phyloP scores from a whole-genome alignment of 2,113 vertebrate genomes.

The Ceyx cyanopectus region DNA sequence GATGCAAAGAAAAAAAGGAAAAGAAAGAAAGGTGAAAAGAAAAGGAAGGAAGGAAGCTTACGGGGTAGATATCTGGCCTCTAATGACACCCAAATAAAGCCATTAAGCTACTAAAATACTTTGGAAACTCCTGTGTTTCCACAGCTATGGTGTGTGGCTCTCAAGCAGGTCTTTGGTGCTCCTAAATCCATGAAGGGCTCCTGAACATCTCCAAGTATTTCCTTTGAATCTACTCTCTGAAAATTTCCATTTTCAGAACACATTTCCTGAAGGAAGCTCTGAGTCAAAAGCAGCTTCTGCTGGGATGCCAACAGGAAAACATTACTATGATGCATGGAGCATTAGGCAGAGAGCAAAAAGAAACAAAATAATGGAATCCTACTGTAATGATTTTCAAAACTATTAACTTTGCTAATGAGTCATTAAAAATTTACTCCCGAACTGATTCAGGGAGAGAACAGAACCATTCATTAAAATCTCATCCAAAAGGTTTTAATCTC shows the following conservation, averaged over 20 bases:
- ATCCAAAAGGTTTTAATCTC: conserved; percentile 34
- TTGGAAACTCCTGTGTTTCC: background rate
- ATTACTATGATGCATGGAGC: conserved; percentile 57
- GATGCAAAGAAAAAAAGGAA: no score
- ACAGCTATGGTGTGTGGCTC: background rate
- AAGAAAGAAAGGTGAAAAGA: no score
- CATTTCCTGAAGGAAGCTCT: conserved; percentile 11
- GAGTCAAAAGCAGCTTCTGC: conserved; percentile 14
- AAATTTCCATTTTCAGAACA: conserved; percentile 1
- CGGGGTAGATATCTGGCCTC: background rate
- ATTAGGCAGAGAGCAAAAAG: conserved; percentile 36
- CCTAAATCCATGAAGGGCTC: background rate
- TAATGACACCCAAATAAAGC: background rate
- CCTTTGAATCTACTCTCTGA: background rate
- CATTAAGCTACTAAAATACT: background rate
- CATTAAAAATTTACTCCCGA: conserved; percentile 66
- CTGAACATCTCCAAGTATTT: background rate
- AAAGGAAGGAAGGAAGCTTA: background rate
- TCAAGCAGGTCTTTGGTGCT: background rate
- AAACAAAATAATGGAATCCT: conserved; percentile 51
- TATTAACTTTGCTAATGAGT: conserved; percentile 67
- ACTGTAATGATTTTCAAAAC: conserved; percentile 62
- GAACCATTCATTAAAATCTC: conserved; percentile 47
- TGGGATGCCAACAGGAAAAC: conserved; percentile 35
- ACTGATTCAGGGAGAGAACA: conserved; percentile 28